These are phyloP conservation scores for Centruroides sculpturatus DNA, from an alignment of 1,140 invertebrate genomes.

Conservation along the genomic window DNA sequence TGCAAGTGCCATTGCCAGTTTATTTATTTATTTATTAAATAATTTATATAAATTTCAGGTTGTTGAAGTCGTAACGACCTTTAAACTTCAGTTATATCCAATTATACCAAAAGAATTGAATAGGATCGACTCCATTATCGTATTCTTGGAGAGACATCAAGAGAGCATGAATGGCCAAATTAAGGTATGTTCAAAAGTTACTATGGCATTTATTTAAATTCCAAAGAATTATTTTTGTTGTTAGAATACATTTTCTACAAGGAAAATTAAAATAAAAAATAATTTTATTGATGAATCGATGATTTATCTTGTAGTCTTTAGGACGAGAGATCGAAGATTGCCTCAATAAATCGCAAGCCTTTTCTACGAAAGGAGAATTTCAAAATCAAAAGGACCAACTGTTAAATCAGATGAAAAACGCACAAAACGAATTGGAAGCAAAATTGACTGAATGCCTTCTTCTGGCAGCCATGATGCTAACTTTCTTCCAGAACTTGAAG, in stretches of 20 bases:
- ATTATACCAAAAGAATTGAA: conserved; percentile 48
- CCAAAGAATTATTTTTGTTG: no score
- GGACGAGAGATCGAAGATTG: conserved; percentile 52
- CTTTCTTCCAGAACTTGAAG: conserved; percentile 49
- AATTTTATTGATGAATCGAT: no score
- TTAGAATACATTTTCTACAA: no score
- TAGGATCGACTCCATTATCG: conserved; percentile 39
- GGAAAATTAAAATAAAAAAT: no score
- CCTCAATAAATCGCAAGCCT: conserved; percentile 45
- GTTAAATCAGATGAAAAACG: conserved; percentile 40
- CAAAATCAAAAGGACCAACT: conserved; percentile 33
- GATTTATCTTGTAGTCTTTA: conserved; percentile 32
- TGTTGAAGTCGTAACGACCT: conserved; percentile 54
- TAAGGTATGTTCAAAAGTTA: conserved; percentile 26
- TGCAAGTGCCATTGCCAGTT: no score
- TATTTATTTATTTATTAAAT: no score
- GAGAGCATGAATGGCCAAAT: conserved; percentile 42
- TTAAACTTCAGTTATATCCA: conserved; percentile 55
- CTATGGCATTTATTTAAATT: no score
- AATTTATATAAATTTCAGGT: conserved; percentile 38
- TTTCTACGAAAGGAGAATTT: conserved; percentile 28
- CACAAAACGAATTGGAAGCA: conserved; percentile 45
- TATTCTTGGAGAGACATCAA: conserved; percentile 44
- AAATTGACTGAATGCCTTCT: conserved; percentile 56
- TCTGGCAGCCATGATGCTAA: conserved; percentile 51